Evolutionary conservation across 2,888 invertebrate genomes (phyloP).

Genomic region (Dolomedes plantarius): DNA sequence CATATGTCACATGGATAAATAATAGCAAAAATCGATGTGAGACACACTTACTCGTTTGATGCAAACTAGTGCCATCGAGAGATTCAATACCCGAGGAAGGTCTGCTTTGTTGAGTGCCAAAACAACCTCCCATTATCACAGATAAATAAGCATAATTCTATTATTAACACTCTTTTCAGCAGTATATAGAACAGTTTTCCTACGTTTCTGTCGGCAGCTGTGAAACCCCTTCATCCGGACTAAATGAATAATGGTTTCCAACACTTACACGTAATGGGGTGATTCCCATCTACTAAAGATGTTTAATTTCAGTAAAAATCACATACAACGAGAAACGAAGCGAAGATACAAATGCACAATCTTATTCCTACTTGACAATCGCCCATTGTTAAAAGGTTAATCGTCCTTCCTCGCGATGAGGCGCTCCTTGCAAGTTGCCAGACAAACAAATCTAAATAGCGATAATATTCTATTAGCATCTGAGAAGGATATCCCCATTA

Average conservation of each 20-base stretch:
- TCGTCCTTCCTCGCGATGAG: not conserved
- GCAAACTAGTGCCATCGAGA: slow-evolving; percentile 69
- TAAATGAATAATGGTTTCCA: not conserved
- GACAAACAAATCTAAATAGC: not conserved
- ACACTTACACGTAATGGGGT: not conserved
- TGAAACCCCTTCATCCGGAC: slow-evolving; percentile 46
- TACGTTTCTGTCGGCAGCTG: slow-evolving; percentile 34
- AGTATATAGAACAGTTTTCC: slow-evolving; percentile 31
- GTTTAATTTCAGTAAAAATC: not conserved
- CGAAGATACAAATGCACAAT: not conserved
- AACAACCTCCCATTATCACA: slow-evolving; percentile 73
- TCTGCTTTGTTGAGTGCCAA: slow-evolving; percentile 72
- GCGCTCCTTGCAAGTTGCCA: not conserved
- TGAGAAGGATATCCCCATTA: too few relatives aligned
- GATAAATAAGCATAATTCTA: slow-evolving; percentile 55
- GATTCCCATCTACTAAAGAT: not conserved
- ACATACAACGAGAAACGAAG: not conserved
- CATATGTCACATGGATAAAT: not conserved
- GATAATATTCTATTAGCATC: not conserved
- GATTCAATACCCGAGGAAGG: slow-evolving; percentile 72
- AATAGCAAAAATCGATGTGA: not conserved
- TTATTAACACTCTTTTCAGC: slow-evolving; percentile 26
- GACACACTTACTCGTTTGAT: slow-evolving; percentile 64
- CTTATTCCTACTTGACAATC: slow-evolving; percentile 14
- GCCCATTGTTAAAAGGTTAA: slow-evolving; percentile 13